A percentile compares a stretch with the other conserved stretches of the same genome.
These are phyloP conservation scores for Phalacrocorax pelagicus DNA, from an alignment of 2,113 vertebrate genomes.

Conservation along the genomic window DNA sequence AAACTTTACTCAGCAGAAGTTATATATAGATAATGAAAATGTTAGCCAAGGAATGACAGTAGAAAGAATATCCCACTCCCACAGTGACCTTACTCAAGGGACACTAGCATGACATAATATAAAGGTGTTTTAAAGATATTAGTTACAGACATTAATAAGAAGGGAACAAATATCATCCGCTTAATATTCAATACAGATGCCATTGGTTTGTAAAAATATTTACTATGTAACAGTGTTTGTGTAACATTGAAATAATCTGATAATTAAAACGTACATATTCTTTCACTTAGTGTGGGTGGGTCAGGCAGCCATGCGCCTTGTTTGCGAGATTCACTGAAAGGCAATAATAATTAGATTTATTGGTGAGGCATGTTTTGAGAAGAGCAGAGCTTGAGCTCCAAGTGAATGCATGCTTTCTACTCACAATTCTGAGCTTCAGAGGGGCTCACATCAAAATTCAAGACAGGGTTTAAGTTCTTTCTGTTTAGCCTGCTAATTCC, in stretches of 20 bases:
- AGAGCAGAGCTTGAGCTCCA: not conserved
- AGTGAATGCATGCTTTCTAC: not conserved
- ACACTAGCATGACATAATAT: not conserved
- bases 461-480: not conserved
- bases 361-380: slow-evolving; percentile 25
- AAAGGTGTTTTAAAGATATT: not conserved
- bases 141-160: not conserved
- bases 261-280: slow-evolving; percentile 61
- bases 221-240: slow-evolving; percentile 8
- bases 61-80: not conserved
- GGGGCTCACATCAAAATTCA: not conserved
- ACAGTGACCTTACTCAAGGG: not conserved
- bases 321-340: slow-evolving; percentile 43
- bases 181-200: not conserved
- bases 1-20: slow-evolving; percentile 2
- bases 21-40: not conserved
- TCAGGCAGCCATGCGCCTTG: slow-evolving; percentile 22
- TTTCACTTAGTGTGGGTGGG: slow-evolving; percentile 45
- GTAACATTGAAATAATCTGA: slow-evolving; percentile 32
- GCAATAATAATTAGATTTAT: slow-evolving; percentile 63
- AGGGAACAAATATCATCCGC: not conserved
- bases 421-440: not conserved
- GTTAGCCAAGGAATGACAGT: not conserved
- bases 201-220: slow-evolving; percentile 18
- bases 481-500: not conserved